These are phyloP conservation scores for Cyrtorhinus lividipennis DNA, from an alignment of 1,140 invertebrate species.

Conservation along the genomic window DNA sequence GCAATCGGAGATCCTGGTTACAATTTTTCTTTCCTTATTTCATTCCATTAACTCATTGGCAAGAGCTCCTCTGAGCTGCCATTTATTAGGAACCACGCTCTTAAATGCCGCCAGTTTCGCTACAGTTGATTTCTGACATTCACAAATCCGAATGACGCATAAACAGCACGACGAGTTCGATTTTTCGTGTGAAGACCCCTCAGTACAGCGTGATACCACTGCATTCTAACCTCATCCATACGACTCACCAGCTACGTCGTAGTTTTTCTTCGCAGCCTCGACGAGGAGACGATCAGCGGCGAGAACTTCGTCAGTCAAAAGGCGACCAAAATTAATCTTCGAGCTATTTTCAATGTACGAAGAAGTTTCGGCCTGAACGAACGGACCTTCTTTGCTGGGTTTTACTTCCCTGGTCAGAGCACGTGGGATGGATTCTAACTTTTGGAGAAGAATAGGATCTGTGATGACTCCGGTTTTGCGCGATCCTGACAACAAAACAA, in stretches of 20 bases:
- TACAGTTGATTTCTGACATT: no score
- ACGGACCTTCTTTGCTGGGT: constrained; percentile 5
- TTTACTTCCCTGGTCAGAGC: constrained; percentile 47
- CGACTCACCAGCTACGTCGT: constrained; percentile 61
- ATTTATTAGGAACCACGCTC: no score
- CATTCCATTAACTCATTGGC: no score
- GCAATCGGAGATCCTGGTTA: no score
- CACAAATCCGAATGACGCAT: no score
- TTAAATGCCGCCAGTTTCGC: no score
- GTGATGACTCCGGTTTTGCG: constrained; percentile 38
- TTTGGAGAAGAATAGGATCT: constrained; percentile 48
- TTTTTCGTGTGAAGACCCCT: no score
- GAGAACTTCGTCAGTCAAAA: constrained; percentile 74
- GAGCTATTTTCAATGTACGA: constrained; percentile 47
- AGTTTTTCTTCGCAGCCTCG: constrained; percentile 60
- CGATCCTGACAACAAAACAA: background rate
- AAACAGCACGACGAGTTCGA: no score
- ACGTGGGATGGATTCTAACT: constrained; percentile 43
- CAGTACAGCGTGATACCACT: no score
- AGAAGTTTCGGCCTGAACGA: constrained; percentile 19
- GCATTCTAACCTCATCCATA: no score
- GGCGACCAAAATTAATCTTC: constrained; percentile 58
- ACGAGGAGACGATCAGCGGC: constrained; percentile 63
- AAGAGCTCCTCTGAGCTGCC: no score
- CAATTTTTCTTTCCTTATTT: no score